Evolutionary conservation across 2,888 invertebrate species (phyloP).

Genomic region (Griposia aprilina): DNA sequence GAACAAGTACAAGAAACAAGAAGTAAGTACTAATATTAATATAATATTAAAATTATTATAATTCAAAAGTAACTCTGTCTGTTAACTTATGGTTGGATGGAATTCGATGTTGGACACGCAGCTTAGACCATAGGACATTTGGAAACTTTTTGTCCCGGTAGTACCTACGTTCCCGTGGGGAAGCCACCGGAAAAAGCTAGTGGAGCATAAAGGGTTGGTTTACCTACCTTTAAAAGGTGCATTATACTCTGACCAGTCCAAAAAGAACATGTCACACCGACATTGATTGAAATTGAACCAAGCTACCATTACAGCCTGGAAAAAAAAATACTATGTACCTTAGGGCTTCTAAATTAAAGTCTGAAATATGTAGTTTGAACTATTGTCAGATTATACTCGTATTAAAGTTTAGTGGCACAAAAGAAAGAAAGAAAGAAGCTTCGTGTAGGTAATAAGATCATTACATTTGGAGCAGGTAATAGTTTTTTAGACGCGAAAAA

Average conservation of each 20-base stretch:
- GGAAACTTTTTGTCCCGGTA: background rate
- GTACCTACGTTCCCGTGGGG: background rate
- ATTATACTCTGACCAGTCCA: conserved; percentile 86
- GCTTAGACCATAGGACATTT: background rate
- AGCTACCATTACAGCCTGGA: conserved; percentile 76
- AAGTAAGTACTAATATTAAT: too few relatives aligned
- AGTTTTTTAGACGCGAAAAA: background rate
- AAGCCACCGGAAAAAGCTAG: background rate
- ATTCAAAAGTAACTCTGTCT: background rate
- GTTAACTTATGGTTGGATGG: background rate
- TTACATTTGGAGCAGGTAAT: background rate
- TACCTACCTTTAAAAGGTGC: conserved; percentile 78
- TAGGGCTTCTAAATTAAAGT: background rate
- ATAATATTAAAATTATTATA: too few relatives aligned
- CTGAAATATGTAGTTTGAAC: background rate
- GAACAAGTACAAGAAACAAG: too few relatives aligned
- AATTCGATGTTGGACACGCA: background rate
- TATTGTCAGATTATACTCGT: background rate
- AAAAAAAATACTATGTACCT: conserved; percentile 28
- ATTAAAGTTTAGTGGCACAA: background rate
- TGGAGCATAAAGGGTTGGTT: background rate
- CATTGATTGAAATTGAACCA: conserved; percentile 86
- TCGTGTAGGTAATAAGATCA: background rate
- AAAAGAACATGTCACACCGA: conserved; percentile 81
- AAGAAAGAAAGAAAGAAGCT: background rate